phyloP scores from a whole-genome alignment of 2,888 invertebrate species.

The Drosophila borealis region DNA sequence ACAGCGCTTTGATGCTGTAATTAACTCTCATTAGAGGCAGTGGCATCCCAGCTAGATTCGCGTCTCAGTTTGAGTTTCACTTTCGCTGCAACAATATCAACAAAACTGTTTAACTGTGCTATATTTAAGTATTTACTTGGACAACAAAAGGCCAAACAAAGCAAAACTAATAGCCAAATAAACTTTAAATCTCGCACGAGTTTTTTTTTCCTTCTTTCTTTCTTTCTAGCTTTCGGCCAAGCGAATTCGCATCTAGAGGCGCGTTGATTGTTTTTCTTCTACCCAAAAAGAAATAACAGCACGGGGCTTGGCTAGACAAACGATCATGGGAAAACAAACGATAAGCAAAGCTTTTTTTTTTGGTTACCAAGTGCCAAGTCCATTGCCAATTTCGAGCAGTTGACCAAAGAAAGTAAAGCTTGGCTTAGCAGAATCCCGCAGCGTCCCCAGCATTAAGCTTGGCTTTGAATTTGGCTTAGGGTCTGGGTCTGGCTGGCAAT shows the following conservation, averaged over 20 bases:
- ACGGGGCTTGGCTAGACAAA: conserved; percentile 65
- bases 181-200: conserved; percentile 60
- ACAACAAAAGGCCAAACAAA: conserved; percentile 67
- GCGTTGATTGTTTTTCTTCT: conserved; percentile 74
- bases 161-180: conserved; percentile 59
- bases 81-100: conserved; percentile 72
- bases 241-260: conserved; percentile 71
- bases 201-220: conserved; percentile 15
- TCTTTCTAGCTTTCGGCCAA: conserved; percentile 57
- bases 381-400: conserved; percentile 69
- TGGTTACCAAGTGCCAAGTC: conserved; percentile 47
- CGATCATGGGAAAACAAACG: conserved; percentile 71
- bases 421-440: conserved; percentile 33
- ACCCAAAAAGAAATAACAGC: conserved; percentile 11
- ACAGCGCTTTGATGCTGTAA: conserved; percentile 74
- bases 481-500: conserved; percentile 6
- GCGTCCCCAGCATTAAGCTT: conserved; percentile 1
- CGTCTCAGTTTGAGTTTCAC: conserved; percentile 54
- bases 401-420: conserved; percentile 68
- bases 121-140: conserved; percentile 80
- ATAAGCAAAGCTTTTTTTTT: background rate
- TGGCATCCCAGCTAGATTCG: conserved; percentile 28
- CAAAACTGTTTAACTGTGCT: conserved; percentile 72
- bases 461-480: conserved; percentile 6
- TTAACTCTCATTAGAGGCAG: conserved; percentile 78